These are phyloP conservation scores for Schizotus pectinicornis DNA, from an alignment of 2,888 invertebrate species.

Conservation along the genomic window DNA sequence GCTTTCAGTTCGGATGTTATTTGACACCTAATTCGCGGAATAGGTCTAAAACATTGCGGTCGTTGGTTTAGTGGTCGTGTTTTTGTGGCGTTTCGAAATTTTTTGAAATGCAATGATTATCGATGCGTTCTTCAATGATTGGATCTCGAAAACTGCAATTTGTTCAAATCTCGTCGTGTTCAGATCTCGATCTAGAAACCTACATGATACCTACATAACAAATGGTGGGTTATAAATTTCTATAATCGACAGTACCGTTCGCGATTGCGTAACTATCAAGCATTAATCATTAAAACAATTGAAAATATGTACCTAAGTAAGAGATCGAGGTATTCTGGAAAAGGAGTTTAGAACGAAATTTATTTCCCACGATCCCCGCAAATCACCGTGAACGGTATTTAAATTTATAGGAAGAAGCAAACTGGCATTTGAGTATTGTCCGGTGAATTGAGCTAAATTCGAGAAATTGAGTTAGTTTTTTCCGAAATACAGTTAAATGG, in stretches of 20 bases:
- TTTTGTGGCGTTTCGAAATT: too few species aligned
- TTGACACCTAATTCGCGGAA: too few species aligned
- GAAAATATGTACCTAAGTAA: conserved; percentile 19
- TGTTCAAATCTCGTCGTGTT: not conserved
- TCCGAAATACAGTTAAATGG: conserved; percentile 18
- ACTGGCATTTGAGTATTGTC: conserved; percentile 29
- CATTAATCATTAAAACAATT: conserved; percentile 30
- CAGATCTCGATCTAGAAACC: conserved; percentile 17
- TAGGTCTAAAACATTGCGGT: too few species aligned
- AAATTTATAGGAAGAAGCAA: conserved; percentile 22
- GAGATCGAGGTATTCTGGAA: conserved; percentile 14
- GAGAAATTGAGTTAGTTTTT: conserved; percentile 25
- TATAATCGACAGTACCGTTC: conserved; percentile 21
- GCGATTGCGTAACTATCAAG: conserved; percentile 16
- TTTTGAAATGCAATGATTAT: not conserved
- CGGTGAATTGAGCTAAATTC: conserved; percentile 20
- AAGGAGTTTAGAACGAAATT: conserved; percentile 22
- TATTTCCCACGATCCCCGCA: conserved; percentile 32
- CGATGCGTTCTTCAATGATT: not conserved
- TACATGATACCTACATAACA: conserved; percentile 9
- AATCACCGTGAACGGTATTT: conserved; percentile 31
- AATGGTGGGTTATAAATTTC: conserved; percentile 22
- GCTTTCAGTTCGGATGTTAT: too few species aligned
- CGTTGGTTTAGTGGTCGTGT: too few species aligned
- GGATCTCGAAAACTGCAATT: not conserved